Conservation (phyloP, 1,140 invertebrate genomes). For the Trichogramma pretiosum region DNA sequence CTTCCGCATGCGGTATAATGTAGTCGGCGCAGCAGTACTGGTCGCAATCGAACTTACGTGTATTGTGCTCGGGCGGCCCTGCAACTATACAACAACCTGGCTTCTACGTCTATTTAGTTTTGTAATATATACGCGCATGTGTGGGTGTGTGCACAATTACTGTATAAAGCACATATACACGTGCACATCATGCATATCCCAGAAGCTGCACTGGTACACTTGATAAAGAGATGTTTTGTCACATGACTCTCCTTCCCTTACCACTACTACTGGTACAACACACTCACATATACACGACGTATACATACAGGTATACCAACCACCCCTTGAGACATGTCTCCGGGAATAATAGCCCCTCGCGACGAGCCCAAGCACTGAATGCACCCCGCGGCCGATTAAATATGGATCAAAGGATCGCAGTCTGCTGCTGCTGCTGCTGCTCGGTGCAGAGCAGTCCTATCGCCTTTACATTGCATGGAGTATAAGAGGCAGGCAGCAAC, state of each 20-base stretch:
- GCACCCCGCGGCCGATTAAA: not conserved
- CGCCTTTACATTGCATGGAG: too few species aligned
- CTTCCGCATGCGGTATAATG: too few species aligned
- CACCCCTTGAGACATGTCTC: slow-evolving; percentile 4
- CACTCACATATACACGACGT: not conserved
- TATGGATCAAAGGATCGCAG: slow-evolving; percentile 9
- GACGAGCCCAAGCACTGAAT: not conserved
- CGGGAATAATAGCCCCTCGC: slow-evolving; percentile 6
- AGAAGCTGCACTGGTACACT: not conserved
- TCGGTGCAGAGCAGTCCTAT: too few species aligned
- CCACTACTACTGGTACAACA: too few species aligned
- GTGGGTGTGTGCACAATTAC: not conserved
- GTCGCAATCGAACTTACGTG: too few species aligned
- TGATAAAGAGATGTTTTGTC: slow-evolving; percentile 13
- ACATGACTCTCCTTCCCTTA: too few species aligned
- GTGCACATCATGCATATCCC: not conserved
- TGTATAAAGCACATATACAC: slow-evolving; percentile 12
- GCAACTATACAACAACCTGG: too few species aligned
- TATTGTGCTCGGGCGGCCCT: too few species aligned
- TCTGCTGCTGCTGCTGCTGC: too few species aligned
- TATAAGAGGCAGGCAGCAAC: too few species aligned
- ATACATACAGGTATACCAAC: not conserved
- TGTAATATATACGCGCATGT: not conserved
- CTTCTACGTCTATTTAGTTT: too few species aligned
- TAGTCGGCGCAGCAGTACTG: too few species aligned